Evolutionary conservation across 2,797 vertebrate species (phyloP), one percentile per base, ranked within the genome.

Genomic region (Dryobates pubescens): DNA sequence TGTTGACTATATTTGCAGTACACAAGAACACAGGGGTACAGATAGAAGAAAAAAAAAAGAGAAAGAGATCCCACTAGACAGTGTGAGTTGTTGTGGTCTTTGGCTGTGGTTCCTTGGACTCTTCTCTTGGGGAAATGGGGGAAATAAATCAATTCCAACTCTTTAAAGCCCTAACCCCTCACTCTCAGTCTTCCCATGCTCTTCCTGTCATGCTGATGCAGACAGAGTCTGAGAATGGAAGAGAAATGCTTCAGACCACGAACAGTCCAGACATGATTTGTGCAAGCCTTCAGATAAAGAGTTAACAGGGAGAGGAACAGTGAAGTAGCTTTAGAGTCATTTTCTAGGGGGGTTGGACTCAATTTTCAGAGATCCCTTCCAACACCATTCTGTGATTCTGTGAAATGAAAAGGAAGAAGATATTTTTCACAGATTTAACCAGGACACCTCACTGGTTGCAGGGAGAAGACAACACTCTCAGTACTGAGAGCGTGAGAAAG

Each of bases 1-100:
- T 36, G 8, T 13, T 26, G 61, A 36, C 51, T n/a, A 5, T n/a
- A 59, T 62, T 56, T 81, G 41, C 45, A 83, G 19, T 36, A 24
- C 27, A 19, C 0, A 0, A 58, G 23, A 78, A 41, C 9, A 32
- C 2, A 2, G 16, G 32, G 32, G 11, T 65, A 51, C 20, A 81
- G 51, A 30, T 5, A 65, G 38, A 36, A 36, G 38, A 67, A 12
- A 79, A 29, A 2, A 51, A 49, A 15, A 7, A 15, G 7, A 72
- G 68, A 77, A 49, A 4, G 54, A 74, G 62, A 68, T 7, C 23
- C 18, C 64, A 53, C 0, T 1, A 29, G 8, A 36, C 34, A 86
- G 49, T 1, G 3, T 0, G 32, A 80, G 19, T 13, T n/a, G 20
- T 3, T 17, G 18, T 27, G 15, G 2, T n/a, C 34, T 62, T 79